These are phyloP conservation scores for Schizothorax lantsangensis DNA, from an alignment of 2,797 vertebrate genomes.

Conservation along the genomic window DNA sequence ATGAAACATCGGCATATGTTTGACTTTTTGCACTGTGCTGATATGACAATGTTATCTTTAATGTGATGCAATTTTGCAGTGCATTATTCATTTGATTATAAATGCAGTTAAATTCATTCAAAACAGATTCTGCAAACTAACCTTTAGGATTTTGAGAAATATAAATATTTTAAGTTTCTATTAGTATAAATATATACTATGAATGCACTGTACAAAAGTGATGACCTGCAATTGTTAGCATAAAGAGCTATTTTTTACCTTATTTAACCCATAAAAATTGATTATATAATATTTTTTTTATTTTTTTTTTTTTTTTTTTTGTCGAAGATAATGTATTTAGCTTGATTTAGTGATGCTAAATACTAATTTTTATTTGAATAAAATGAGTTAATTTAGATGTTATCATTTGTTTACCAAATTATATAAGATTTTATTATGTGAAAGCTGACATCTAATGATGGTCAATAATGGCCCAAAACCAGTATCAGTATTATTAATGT, in stretches of 20 bases:
- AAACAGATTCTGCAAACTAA: neutral
- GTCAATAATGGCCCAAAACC: neutral
- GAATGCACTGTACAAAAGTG: neutral
- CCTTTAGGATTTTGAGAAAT: too few species aligned
- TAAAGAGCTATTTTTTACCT: neutral
- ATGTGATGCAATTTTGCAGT: neutral
- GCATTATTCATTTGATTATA: neutral
- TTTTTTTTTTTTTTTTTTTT: neutral
- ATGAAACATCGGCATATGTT: constrained; percentile 2
- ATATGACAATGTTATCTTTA: neutral
- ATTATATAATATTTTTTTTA: neutral
- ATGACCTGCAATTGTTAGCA: neutral
- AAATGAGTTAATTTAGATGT: neutral
- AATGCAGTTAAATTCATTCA: neutral
- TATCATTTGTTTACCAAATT: neutral
- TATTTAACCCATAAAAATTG: neutral
- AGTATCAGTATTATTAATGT: neutral
- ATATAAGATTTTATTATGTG: neutral
- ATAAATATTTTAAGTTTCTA: neutral
- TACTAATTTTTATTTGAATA: neutral
- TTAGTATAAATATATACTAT: neutral
- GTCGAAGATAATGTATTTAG: neutral
- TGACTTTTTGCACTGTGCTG: neutral
- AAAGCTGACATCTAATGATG: neutral
- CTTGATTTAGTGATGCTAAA: neutral